Percentiles rank a stretch among this genome's conserved stretches.
phyloP scores from a whole-genome alignment of 2,888 invertebrate species.

The Lepidonotus clava region DNA sequence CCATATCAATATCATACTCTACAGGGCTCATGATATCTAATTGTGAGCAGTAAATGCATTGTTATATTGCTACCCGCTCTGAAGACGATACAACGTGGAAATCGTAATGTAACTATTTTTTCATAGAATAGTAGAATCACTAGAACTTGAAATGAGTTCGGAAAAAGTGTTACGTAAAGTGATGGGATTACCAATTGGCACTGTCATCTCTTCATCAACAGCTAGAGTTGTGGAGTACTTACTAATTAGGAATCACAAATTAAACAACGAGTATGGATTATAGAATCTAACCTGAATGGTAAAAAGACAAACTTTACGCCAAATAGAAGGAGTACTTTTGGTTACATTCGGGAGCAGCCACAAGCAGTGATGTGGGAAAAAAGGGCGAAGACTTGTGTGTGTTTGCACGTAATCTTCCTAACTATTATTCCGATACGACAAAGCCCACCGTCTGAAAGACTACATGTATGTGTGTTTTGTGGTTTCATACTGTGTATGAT shows the following conservation, averaged over 20 bases:
- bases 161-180: neutral
- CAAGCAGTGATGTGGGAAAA: no score
- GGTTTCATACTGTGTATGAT: neutral
- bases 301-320: no score
- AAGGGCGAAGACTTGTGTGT: no score
- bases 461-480: slow-evolving; percentile 28
- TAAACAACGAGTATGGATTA: slow-evolving; percentile 18
- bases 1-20: slow-evolving; percentile 20
- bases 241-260: neutral
- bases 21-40: neutral
- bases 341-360: no score
- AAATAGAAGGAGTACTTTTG: no score
- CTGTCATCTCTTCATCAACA: slow-evolving; percentile 27
- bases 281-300: no score
- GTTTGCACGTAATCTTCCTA: no score
- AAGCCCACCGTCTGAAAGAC: slow-evolving; percentile 26
- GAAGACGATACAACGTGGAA: slow-evolving; percentile 11
- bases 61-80: slow-evolving; percentile 57
- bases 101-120: neutral
- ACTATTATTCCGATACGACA: no score
- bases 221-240: slow-evolving; percentile 1
- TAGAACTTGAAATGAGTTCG: slow-evolving; percentile 25
- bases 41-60: slow-evolving; percentile 51
- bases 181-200: neutral
- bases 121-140: neutral